A percentile compares a stretch with the other conserved stretches of the same genome.
phyloP scores from a whole-genome alignment of 2,888 invertebrate genomes.

The Gibbula magus region DNA sequence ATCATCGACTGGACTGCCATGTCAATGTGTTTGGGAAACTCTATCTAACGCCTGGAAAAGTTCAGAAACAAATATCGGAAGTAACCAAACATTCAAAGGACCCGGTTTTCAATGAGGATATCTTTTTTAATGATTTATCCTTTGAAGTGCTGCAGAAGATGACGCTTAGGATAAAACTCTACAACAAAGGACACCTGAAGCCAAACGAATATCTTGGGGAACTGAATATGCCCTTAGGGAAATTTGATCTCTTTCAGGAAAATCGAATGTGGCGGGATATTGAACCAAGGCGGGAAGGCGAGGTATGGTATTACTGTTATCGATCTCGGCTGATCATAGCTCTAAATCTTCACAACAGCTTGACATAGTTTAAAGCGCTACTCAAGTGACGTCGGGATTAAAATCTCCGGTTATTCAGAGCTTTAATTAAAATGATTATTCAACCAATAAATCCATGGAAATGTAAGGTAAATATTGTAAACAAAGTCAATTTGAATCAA shows the following conservation, averaged over 20 bases:
- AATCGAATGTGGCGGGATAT: constrained; percentile 75
- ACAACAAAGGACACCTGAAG: constrained; percentile 71
- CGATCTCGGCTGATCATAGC: no score
- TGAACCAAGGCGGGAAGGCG: constrained; percentile 59
- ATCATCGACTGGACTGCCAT: constrained; percentile 68
- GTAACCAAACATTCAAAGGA: constrained; percentile 72
- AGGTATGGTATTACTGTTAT: constrained; percentile 45
- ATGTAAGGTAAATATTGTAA: no score
- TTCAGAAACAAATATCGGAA: constrained; percentile 72
- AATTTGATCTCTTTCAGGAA: constrained; percentile 74
- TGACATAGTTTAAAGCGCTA: no score
- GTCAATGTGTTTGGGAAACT: constrained; percentile 74
- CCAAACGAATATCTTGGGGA: constrained; percentile 75
- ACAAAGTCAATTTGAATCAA: no score
- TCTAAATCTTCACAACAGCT: no score
- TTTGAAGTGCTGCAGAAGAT: constrained; percentile 72
- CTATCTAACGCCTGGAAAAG: constrained; percentile 75
- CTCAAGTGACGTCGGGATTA: no score
- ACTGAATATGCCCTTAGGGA: constrained; percentile 71
- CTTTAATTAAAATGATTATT: no score
- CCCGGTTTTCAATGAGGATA: constrained; percentile 74
- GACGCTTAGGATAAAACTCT: constrained; percentile 71
- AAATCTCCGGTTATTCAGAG: no score
- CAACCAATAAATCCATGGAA: no score
- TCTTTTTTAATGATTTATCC: constrained; percentile 75